These are phyloP conservation scores for Pithys albifrons DNA, from an alignment of 2,113 vertebrate genomes.

Conservation along the genomic window DNA sequence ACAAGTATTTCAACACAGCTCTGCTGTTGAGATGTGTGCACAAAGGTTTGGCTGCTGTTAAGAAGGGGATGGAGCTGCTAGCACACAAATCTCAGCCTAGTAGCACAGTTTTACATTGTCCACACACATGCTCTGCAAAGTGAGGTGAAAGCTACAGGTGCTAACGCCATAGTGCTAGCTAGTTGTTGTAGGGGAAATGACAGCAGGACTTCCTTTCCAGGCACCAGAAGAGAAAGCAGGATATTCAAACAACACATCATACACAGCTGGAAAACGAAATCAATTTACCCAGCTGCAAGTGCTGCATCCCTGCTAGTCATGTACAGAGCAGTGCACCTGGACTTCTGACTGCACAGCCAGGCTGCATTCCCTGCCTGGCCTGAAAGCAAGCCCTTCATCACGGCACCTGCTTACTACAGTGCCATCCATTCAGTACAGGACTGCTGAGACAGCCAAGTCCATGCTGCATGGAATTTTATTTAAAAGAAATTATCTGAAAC, in stretches of 20 bases:
- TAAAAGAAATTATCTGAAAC: not conserved
- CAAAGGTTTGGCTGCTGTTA: not conserved
- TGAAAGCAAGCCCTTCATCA: accelerated
- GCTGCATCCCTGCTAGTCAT: not conserved
- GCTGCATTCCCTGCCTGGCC: not conserved
- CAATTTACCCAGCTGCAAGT: not conserved
- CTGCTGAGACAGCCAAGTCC: accelerated
- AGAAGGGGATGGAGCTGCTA: not conserved
- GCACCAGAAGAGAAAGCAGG: not conserved
- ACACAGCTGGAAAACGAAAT: not conserved
- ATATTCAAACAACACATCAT: not conserved
- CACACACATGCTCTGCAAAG: not conserved
- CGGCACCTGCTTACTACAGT: accelerated
- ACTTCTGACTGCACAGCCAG: not conserved
- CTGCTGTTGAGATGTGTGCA: not conserved
- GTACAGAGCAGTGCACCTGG: not conserved
- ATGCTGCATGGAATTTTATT: not conserved
- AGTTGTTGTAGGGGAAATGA: not conserved
- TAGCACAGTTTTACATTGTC: not conserved
- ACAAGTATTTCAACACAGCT: conserved; percentile 1
- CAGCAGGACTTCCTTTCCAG: not conserved
- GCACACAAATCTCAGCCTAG: not conserved
- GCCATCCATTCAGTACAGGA: accelerated
- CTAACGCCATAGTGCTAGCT: not conserved
- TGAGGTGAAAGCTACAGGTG: not conserved